Base-by-base conservation (phyloP, 2,113 vertebrate species). In the Esox niger region DNA sequence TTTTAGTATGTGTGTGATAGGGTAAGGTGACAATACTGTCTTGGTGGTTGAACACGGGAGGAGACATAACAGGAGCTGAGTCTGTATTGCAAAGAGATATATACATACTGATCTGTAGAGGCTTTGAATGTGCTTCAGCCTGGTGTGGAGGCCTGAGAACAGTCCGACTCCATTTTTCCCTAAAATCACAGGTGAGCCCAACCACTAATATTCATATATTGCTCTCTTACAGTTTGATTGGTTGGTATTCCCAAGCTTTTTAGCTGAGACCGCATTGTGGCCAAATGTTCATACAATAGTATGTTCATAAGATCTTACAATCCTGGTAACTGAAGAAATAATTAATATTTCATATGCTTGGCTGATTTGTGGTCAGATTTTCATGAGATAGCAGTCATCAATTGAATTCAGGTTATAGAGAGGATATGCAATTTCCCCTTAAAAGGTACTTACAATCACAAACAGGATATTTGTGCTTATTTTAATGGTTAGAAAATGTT, bases 131-230 rank as follows among this genome's bases (percentile, higher is more conserved):
- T 6, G n/a, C 21, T n/a, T 8, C 33, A 69, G 46, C 49, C 23
- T 57, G 38, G 38, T 17, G 38, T 43, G 38, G 38, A 43, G 38
- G 35, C 35, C 35, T 43, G 35, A 27, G 57, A 32, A 54, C 2
- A 5, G 69, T 27, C 32, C 20, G 62, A n/a, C 0, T 1, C 26
- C 56, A 30, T 43, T 52, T 27, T 27, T 3, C 29, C 59, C 60
- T 70, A 68, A 80, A 82, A 67, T 75, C 56, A 70, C 79, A 82
- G 82, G 86, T 86, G 47, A 88, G 79, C 33, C 72, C 29, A 20
- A 7, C 11, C 11, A 17, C 3, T 13, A 57, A 21, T 52, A 3
- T 15, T 52, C n/a, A 2, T 21, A 15, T 17, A 15, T 52, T 52
- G 7, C 47, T n/a, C n/a, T 52, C n/a, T 7, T 52, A 52, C n/a